Evolutionary conservation across 1,140 invertebrate species (phyloP).

Genomic region (Heliothis subflexa): DNA sequence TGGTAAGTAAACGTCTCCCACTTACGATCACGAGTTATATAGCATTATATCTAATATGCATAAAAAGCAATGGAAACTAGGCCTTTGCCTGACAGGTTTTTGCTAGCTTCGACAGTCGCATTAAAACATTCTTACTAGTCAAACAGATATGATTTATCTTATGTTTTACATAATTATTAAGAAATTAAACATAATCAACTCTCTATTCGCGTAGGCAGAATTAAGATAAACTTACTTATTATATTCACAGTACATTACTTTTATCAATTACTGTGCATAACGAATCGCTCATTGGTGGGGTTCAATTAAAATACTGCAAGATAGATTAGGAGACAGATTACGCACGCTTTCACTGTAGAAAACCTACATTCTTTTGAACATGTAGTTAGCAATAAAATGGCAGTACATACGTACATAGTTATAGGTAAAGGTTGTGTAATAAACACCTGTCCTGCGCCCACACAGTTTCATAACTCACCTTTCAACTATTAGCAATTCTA

Average conservation of each 20-base stretch:
- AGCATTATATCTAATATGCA: constrained; percentile 40
- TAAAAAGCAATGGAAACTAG: constrained; percentile 29
- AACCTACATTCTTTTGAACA: constrained; percentile 29
- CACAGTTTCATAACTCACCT: constrained; percentile 64
- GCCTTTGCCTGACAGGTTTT: constrained; percentile 8
- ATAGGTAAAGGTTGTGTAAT: constrained; percentile 60
- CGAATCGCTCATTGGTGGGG: constrained; percentile 6
- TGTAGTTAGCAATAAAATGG: neutral
- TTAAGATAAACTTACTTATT: neutral
- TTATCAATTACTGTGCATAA: constrained; percentile 16
- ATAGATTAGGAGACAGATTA: constrained; percentile 38
- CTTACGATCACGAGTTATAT: constrained; percentile 12
- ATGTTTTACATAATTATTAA: neutral
- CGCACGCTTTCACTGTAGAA: constrained; percentile 18
- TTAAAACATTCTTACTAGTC: neutral
- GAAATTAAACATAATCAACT: neutral
- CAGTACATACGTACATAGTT: neutral
- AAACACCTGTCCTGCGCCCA: constrained; percentile 49
- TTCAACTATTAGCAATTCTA: constrained; percentile 73
- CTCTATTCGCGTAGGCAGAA: neutral
- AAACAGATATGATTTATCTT: neutral
- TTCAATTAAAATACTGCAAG: constrained; percentile 33
- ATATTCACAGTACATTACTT: neutral
- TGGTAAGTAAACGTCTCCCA: constrained; percentile 39
- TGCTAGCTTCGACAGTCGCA: neutral